phyloP scores from a whole-genome alignment of 2,888 invertebrate species.

The Dastarcus helophoroides region DNA sequence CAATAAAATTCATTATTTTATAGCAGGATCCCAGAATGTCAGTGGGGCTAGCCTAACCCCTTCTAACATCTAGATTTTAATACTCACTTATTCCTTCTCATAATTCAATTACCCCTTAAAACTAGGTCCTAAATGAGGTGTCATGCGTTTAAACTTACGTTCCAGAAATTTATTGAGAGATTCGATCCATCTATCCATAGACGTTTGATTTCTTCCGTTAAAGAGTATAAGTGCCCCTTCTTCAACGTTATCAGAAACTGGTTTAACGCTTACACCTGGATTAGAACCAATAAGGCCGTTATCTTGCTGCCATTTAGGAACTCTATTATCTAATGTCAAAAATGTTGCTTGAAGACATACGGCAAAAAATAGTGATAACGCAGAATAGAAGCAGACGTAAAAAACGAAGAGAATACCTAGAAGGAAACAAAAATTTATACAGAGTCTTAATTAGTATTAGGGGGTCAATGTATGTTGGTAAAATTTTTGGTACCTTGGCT shows the following conservation, averaged over 20 bases:
- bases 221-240: conserved; percentile 8
- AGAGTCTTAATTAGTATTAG: no score
- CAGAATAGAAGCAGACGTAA: conserved; percentile 9
- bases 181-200: conserved; percentile 9
- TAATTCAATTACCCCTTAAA: no score
- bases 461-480: no score
- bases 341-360: conserved; percentile 5
- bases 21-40: no score
- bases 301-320: conserved; percentile 5
- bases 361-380: conserved; percentile 6
- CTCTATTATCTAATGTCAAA: conserved; percentile 3
- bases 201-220: conserved; percentile 9
- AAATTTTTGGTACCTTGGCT: no score
- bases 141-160: conserved; percentile 8
- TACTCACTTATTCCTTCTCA: no score
- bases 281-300: conserved; percentile 10
- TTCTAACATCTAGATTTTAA: no score
- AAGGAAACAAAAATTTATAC: no score
- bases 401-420: conserved; percentile 1
- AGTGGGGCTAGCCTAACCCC: no score
- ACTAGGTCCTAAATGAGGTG: no score
- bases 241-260: conserved; percentile 1
- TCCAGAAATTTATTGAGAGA: conserved; percentile 8
- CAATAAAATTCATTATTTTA: no score
- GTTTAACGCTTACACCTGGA: conserved; percentile 9